Conservation (phyloP, 2,113 vertebrate species). For the Oxyruncus cristatus region DNA sequence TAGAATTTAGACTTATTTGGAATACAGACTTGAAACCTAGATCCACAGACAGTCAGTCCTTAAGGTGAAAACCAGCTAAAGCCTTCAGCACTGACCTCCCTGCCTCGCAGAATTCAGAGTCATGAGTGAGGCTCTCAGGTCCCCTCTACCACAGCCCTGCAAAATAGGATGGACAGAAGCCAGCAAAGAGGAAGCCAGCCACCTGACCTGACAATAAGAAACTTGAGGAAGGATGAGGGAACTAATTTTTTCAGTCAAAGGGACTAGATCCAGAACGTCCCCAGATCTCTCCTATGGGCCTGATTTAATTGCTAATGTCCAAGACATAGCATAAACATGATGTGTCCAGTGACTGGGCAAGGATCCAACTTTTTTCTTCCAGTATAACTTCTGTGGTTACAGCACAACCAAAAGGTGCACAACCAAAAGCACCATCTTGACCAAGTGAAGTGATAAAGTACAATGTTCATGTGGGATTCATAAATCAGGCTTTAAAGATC, state of each 20-base stretch:
- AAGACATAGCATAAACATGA: not conserved
- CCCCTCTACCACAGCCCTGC: not conserved
- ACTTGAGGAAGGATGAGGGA: not conserved
- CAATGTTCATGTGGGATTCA: not conserved
- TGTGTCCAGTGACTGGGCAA: not conserved
- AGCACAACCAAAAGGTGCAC: not conserved
- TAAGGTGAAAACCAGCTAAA: not conserved
- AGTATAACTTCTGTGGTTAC: not conserved
- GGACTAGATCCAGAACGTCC: not conserved
- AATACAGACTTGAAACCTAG: not conserved
- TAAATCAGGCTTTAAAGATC: not conserved
- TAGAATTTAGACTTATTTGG: not conserved
- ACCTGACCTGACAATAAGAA: not conserved
- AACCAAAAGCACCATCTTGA: not conserved
- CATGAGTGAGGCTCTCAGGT: fast-evolving
- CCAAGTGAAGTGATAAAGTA: not conserved
- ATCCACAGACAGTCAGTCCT: not conserved
- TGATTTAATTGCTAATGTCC: not conserved
- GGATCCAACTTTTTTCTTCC: not conserved
- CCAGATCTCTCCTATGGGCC: not conserved
- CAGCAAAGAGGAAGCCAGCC: not conserved
- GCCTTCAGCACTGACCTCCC: not conserved
- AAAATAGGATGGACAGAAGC: not conserved
- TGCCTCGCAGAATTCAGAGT: not conserved
- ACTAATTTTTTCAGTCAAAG: not conserved